These are phyloP conservation scores for Sebastes goodei DNA, from an alignment of 2,797 vertebrate genomes.

Conservation along the genomic window DNA sequence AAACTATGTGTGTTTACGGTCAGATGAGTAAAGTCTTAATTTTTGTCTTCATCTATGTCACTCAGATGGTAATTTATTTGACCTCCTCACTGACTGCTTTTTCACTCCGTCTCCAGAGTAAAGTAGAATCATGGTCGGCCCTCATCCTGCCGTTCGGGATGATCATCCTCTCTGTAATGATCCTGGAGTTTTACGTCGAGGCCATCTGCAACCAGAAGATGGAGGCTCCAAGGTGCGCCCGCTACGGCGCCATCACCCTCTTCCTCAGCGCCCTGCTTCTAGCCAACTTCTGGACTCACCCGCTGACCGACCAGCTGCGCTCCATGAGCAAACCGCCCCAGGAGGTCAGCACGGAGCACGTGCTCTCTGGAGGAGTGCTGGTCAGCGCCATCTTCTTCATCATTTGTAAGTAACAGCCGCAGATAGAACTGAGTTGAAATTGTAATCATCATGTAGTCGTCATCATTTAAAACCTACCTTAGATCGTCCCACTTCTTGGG, in stretches of 20 bases:
- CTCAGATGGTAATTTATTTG: background rate
- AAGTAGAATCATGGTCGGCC: conserved; percentile 94
- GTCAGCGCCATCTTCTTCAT: conserved; percentile 96
- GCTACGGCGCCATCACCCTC: conserved; percentile 88
- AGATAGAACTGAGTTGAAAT: background rate
- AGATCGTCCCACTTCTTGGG: background rate
- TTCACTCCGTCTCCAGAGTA: conserved; percentile 84
- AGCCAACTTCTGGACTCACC: conserved; percentile 97
- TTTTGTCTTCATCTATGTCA: background rate
- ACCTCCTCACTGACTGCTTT: background rate
- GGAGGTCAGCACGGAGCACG: conserved; percentile 91
- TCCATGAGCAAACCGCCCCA: conserved; percentile 86
- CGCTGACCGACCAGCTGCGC: conserved; percentile 92
- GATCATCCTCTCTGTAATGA: conserved; percentile 92
- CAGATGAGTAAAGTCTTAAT: background rate
- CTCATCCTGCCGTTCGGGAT: conserved; percentile 91
- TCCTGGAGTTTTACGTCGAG: conserved; percentile 97
- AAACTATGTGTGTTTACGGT: background rate
- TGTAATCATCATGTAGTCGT: background rate
- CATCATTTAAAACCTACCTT: background rate
- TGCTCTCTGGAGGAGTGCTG: conserved; percentile 95
- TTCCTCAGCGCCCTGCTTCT: conserved; percentile 90
- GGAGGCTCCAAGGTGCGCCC: conserved; percentile 88
- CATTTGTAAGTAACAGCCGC: conserved; percentile 84
- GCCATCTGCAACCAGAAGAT: conserved; percentile 92